These are phyloP conservation scores for Panurus biarmicus DNA, from an alignment of 2,113 vertebrate genomes.

Conservation along the genomic window DNA sequence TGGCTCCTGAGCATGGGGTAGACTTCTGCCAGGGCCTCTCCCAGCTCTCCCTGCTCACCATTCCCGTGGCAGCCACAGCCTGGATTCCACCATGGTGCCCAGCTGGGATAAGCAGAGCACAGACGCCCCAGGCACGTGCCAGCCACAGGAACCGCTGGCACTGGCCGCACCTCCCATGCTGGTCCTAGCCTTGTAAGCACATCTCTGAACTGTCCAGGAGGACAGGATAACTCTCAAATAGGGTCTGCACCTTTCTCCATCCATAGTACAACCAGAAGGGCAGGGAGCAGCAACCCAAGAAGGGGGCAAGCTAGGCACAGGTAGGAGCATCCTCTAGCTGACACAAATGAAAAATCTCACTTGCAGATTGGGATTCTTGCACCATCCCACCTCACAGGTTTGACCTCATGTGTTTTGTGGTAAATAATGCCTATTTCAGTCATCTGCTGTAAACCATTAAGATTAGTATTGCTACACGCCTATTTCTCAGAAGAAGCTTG, in stretches of 20 bases:
- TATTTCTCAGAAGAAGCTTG: background rate
- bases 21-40: background rate
- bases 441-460: background rate
- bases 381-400: background rate
- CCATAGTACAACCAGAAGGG: background rate
- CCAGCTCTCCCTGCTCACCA: background rate
- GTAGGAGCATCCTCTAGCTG: background rate
- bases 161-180: accelerated
- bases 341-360: background rate
- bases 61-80: background rate
- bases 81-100: accelerated
- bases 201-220: background rate
- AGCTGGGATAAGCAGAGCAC: accelerated
- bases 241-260: background rate
- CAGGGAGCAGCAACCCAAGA: background rate
- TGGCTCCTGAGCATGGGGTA: accelerated
- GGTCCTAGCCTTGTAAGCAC: background rate
- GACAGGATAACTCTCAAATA: background rate
- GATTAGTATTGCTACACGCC: background rate
- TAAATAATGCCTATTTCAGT: background rate
- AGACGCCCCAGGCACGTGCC: too few species aligned
- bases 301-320: background rate
- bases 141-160: too few species aligned
- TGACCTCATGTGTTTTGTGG: background rate
- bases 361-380: accelerated